These are phyloP conservation scores for Rhamphomyia laevipes DNA, from an alignment of 2,888 invertebrate genomes.

Conservation along the genomic window DNA sequence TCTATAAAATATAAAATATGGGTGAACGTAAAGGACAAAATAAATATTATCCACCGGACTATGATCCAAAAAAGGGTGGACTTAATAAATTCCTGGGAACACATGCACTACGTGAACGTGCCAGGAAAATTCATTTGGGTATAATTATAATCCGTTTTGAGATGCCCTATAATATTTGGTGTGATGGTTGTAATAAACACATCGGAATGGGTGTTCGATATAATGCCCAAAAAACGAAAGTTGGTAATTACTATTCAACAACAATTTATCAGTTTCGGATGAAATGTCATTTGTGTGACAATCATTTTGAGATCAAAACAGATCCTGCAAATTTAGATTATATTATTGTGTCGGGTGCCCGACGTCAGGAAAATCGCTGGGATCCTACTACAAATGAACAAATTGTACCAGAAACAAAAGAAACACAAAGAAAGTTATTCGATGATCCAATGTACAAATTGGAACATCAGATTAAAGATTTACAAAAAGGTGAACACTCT, in stretches of 20 bases:
- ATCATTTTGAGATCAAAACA: slow-evolving; percentile 95
- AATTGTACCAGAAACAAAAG: slow-evolving; percentile 83
- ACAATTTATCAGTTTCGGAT: slow-evolving; percentile 96
- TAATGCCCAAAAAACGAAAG: slow-evolving; percentile 83
- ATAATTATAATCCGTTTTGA: slow-evolving; percentile 79
- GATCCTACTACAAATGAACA: slow-evolving; percentile 94
- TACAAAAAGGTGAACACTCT: slow-evolving; percentile 52
- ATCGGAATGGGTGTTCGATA: slow-evolving; percentile 99
- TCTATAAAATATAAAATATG: no score
- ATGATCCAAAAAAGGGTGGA: slow-evolving; percentile 88
- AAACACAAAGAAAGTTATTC: slow-evolving; percentile 75
- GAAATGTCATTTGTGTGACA: slow-evolving; percentile 96
- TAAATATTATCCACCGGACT: slow-evolving; percentile 97
- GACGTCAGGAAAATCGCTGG: slow-evolving; percentile 96
- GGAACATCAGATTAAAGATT: slow-evolving; percentile 82
- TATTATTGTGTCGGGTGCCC: slow-evolving; percentile 85
- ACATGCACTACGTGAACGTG: slow-evolving; percentile 92
- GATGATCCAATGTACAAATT: slow-evolving; percentile 97
- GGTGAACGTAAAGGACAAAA: slow-evolving; percentile 98
- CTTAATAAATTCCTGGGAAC: slow-evolving; percentile 89
- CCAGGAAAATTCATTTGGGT: slow-evolving; percentile 88
- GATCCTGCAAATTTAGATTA: slow-evolving; percentile 98
- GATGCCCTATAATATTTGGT: slow-evolving; percentile 99
- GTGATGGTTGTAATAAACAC: slow-evolving; percentile 94
- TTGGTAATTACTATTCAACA: slow-evolving; percentile 97